phyloP scores from a whole-genome alignment of 2,113 vertebrate species.

The Dipodomys spectabilis region DNA sequence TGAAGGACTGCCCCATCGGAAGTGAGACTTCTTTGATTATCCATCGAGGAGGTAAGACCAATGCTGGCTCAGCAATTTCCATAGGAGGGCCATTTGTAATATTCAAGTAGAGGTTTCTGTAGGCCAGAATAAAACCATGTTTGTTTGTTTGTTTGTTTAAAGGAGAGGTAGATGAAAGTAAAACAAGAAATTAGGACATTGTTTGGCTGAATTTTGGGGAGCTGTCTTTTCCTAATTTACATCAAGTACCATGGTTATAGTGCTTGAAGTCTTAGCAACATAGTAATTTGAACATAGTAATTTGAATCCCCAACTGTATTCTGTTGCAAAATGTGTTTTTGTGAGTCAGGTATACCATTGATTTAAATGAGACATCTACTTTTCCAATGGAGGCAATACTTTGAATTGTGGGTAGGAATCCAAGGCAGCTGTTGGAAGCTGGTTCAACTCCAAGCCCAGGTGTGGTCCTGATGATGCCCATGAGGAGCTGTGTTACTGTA shows the following conservation, averaged over 20 bases:
- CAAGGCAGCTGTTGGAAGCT: background rate
- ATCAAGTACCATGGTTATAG: background rate
- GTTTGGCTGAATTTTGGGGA: background rate
- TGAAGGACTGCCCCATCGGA: constrained; percentile 97
- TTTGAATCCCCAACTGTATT: background rate
- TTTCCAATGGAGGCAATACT: background rate
- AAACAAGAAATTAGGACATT: background rate
- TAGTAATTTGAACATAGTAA: background rate
- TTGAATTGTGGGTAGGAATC: background rate
- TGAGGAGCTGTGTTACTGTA: background rate
- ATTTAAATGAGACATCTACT: background rate
- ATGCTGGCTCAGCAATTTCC: constrained; percentile 58
- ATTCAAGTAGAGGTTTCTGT: constrained; percentile 9
- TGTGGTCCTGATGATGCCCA: background rate
- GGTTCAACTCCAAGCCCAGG: background rate
- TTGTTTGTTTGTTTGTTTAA: background rate
- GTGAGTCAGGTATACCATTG: background rate
- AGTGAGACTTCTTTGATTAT: constrained; percentile 95
- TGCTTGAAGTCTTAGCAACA: constrained; percentile 30
- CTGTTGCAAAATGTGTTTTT: background rate
- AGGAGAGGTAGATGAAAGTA: background rate
- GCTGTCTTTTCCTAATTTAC: background rate
- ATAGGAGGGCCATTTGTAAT: background rate
- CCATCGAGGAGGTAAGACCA: constrained; percentile 94
- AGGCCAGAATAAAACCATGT: background rate